Evolutionary conservation across 2,797 vertebrate species (phyloP).

Genomic region (Echiichthys vipera): DNA sequence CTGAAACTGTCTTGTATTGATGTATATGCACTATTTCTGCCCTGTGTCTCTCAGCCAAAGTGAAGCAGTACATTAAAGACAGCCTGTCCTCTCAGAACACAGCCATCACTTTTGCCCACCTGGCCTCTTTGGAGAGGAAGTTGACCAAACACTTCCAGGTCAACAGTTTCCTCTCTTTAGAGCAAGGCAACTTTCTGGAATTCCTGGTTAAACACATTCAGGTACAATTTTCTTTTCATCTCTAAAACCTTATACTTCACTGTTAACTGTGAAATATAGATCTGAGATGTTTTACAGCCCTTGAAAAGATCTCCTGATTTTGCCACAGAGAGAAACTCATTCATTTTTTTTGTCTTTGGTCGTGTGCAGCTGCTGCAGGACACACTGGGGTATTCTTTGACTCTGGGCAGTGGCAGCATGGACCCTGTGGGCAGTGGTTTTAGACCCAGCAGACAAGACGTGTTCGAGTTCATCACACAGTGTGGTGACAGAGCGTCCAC

Average conservation of each 20-base stretch:
- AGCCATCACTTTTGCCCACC: constrained; percentile 67
- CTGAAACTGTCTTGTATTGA: not conserved
- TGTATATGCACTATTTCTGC: not conserved
- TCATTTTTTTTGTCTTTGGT: not conserved
- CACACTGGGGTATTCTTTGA: constrained; percentile 73
- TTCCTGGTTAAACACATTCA: constrained; percentile 83
- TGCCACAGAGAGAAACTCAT: not conserved
- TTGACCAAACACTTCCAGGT: constrained; percentile 80
- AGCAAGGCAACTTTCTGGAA: constrained; percentile 83
- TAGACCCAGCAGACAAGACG: constrained; percentile 83
- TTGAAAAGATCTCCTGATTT: not conserved
- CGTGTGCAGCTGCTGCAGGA: constrained; percentile 81
- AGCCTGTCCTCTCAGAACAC: constrained; percentile 68
- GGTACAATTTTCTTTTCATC: constrained; percentile 56
- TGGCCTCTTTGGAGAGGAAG: constrained; percentile 81
- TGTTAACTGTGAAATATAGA: not conserved
- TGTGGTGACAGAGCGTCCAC: constrained; percentile 69
- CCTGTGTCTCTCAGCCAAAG: constrained; percentile 67
- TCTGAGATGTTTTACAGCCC: not conserved
- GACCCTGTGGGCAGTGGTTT: constrained; percentile 62
- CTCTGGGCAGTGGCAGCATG: constrained; percentile 57
- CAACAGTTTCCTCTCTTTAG: constrained; percentile 78
- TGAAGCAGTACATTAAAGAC: constrained; percentile 81
- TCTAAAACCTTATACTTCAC: not conserved
- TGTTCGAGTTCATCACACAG: constrained; percentile 88